phyloP scores from a whole-genome alignment of 2,888 invertebrate genomes.

The Eristalis tenax region DNA sequence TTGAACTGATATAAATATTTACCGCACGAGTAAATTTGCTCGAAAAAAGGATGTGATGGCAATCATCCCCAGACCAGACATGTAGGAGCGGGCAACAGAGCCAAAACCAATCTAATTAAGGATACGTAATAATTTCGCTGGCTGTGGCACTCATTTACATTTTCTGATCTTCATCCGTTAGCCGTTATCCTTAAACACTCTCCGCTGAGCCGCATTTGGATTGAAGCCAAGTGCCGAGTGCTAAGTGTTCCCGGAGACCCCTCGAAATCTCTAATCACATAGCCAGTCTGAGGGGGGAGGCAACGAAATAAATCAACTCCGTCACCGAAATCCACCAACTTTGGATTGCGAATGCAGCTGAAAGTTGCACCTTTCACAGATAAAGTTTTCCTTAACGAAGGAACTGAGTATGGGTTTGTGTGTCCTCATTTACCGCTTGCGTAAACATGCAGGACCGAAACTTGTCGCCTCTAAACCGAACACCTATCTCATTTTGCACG shows the following conservation, averaged over 20 bases:
- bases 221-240: conserved; percentile 44
- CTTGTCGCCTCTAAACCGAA: conserved; percentile 31
- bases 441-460: conserved; percentile 22
- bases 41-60: background rate
- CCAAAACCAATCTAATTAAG: conserved; percentile 54
- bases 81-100: background rate
- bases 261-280: conserved; percentile 37
- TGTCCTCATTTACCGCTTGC: conserved; percentile 47
- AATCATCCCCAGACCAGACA: background rate
- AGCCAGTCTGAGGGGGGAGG: conserved; percentile 11
- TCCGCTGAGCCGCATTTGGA: conserved; percentile 22
- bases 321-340: conserved; percentile 16
- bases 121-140: conserved; percentile 25
- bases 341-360: background rate
- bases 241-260: background rate
- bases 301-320: conserved; percentile 39
- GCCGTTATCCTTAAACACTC: background rate
- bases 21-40: background rate
- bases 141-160: conserved; percentile 37
- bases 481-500: conserved; percentile 40
- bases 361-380: conserved; percentile 43
- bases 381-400: conserved; percentile 35
- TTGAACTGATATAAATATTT: background rate
- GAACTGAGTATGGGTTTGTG: background rate
- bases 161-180: conserved; percentile 15